These are phyloP conservation scores for Sericinus montela DNA, from an alignment of 2,888 invertebrate genomes.

Conservation along the genomic window DNA sequence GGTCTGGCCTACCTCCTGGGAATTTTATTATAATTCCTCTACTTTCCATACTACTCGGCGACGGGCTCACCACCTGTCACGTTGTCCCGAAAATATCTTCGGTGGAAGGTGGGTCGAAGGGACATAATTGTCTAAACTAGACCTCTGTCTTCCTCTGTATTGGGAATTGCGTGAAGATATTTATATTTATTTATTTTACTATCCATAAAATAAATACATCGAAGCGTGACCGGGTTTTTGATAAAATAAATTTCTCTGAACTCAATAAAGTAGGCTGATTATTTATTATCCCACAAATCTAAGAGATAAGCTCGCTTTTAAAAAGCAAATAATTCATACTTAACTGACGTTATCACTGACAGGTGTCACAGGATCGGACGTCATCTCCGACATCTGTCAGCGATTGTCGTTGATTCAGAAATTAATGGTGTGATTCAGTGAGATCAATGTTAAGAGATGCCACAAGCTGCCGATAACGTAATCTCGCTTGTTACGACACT, in stretches of 20 bases:
- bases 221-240: too few species aligned
- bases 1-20: too few species aligned
- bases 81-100: too few species aligned
- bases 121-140: too few species aligned
- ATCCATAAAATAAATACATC: too few species aligned
- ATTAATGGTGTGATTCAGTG: slow-evolving; percentile 31
- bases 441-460: slow-evolving; percentile 21
- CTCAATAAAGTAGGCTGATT: background rate
- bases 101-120: too few species aligned
- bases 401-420: slow-evolving; percentile 26
- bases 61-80: too few species aligned
- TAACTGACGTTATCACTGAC: slow-evolving; percentile 53
- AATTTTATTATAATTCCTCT: too few species aligned
- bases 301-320: slow-evolving; percentile 33
- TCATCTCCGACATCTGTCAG: slow-evolving; percentile 18
- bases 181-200: too few species aligned
- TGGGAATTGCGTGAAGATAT: too few species aligned
- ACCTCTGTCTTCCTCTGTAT: too few species aligned
- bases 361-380: slow-evolving; percentile 25
- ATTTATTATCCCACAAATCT: slow-evolving; percentile 24
- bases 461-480: slow-evolving; percentile 22
- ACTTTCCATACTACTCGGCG: too few species aligned
- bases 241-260: background rate
- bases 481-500: slow-evolving; percentile 20
- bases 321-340: slow-evolving; percentile 69